A percentile compares a stretch with the other conserved stretches of the same genome.
Conservation (phyloP, 2,888 invertebrate species). For the Anoplius nigerrimus region DNA sequence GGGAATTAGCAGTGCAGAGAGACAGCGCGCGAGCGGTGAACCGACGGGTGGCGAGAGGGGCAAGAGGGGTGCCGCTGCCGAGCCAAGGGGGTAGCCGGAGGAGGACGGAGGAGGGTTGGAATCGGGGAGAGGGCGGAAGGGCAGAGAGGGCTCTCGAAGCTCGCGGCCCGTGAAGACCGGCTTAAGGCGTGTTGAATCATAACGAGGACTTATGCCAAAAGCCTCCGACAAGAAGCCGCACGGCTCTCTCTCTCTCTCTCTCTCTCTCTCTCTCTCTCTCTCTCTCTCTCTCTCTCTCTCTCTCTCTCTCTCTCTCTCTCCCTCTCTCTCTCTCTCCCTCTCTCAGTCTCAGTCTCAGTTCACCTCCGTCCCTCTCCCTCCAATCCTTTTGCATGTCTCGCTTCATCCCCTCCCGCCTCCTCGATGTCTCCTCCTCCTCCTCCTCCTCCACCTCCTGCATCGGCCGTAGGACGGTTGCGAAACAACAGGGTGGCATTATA, state of each 20-base stretch:
- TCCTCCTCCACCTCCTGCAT: conserved; percentile 37
- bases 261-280: conserved; percentile 17
- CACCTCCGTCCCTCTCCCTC: not conserved
- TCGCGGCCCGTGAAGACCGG: conserved; percentile 63
- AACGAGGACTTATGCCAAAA: conserved; percentile 74
- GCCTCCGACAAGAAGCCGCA: conserved; percentile 64
- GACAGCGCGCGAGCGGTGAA: conserved; percentile 30
- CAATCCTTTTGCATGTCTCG: conserved; percentile 3
- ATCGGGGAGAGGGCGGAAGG: conserved; percentile 10
- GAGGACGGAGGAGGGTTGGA: conserved; percentile 24
- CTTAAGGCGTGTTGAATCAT: conserved; percentile 74
- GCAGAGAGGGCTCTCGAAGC: conserved; percentile 42
- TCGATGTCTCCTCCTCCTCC: conserved; percentile 15
- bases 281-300: conserved; percentile 1
- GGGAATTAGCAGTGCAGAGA: conserved; percentile 51
- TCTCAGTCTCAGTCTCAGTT: no score
- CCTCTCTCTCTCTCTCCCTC: conserved; percentile 3
- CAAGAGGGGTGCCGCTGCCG: conserved; percentile 43
- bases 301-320: conserved; percentile 19
- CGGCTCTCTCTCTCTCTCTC: conserved; percentile 35
- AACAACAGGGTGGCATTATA: conserved; percentile 65
- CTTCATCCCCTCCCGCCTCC: conserved; percentile 23
- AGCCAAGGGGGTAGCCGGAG: conserved; percentile 20
- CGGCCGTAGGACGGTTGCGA: conserved; percentile 62
- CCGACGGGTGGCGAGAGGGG: conserved; percentile 41